A percentile compares a stretch with the other conserved stretches of the same genome.
Conservation (phyloP, 2,113 vertebrate species). For the Helogale parvula region DNA sequence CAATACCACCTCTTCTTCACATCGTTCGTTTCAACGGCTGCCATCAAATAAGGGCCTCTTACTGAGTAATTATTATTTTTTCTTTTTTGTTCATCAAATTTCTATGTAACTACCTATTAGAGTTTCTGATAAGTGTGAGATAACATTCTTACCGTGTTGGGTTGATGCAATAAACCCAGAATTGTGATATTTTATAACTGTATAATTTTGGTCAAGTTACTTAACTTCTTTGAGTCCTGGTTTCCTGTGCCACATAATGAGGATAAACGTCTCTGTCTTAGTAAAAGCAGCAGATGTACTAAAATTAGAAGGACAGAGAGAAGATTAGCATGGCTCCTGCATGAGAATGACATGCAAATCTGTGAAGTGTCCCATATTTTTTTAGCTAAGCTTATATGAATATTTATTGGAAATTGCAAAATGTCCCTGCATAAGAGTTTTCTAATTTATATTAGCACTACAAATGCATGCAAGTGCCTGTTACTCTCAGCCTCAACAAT, state of each 20-base stretch:
- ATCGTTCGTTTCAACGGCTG: not conserved
- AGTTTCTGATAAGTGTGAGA: not conserved
- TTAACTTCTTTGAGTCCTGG: not conserved
- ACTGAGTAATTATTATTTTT: not conserved
- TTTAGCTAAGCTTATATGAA: not conserved
- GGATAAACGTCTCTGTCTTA: not conserved
- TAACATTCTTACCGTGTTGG: not conserved
- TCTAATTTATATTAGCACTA: not conserved
- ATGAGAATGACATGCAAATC: not conserved
- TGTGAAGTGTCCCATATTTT: not conserved
- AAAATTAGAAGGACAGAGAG: not conserved
- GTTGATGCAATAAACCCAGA: not conserved
- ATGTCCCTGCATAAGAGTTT: not conserved
- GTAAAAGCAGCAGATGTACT: not conserved
- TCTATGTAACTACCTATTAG: not conserved
- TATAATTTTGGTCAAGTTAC: not conserved
- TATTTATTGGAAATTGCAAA: not conserved
- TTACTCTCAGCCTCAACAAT: not conserved
- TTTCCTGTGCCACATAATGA: not conserved
- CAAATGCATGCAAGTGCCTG: not conserved
- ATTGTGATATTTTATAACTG: not conserved
- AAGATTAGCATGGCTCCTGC: not conserved
- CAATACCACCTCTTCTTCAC: not conserved
- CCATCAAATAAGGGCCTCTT: not conserved
- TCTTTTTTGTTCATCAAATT: not conserved